phyloP scores from a whole-genome alignment of 2,113 vertebrate species.

The Semnornis frantzii region DNA sequence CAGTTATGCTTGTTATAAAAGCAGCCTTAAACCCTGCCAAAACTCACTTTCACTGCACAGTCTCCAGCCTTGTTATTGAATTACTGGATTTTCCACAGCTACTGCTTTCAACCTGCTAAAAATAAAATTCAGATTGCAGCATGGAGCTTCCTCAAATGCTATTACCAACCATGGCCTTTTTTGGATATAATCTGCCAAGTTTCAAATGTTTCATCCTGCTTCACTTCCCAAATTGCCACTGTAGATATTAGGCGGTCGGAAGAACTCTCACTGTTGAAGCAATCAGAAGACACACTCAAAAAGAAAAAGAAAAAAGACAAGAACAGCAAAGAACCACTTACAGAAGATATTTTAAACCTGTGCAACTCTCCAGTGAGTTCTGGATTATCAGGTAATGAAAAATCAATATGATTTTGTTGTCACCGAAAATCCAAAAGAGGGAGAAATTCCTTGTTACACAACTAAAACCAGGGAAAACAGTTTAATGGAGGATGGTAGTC shows the following conservation, averaged over 20 bases:
- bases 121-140: constrained; percentile 15
- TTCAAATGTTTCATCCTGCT: background rate
- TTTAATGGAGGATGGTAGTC: background rate
- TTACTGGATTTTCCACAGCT: background rate
- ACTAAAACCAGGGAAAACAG: background rate
- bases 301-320: constrained; percentile 97
- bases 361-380: constrained; percentile 76
- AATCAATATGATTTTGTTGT: background rate
- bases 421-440: background rate
- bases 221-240: constrained; percentile 36
- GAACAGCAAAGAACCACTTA: constrained; percentile 71
- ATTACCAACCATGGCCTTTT: background rate
- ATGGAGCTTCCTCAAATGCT: background rate
- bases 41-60: background rate
- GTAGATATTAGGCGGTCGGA: constrained; percentile 92
- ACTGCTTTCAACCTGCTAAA: background rate
- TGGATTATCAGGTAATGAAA: constrained; percentile 81
- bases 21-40: background rate
- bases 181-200: background rate
- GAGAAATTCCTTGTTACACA: background rate
- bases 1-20: background rate
- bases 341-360: constrained; percentile 88
- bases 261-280: constrained; percentile 92
- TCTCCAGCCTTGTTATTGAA: background rate
- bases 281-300: constrained; percentile 81